phyloP scores from a whole-genome alignment of 2,113 vertebrate genomes.

The Ciconia stormi region DNA sequence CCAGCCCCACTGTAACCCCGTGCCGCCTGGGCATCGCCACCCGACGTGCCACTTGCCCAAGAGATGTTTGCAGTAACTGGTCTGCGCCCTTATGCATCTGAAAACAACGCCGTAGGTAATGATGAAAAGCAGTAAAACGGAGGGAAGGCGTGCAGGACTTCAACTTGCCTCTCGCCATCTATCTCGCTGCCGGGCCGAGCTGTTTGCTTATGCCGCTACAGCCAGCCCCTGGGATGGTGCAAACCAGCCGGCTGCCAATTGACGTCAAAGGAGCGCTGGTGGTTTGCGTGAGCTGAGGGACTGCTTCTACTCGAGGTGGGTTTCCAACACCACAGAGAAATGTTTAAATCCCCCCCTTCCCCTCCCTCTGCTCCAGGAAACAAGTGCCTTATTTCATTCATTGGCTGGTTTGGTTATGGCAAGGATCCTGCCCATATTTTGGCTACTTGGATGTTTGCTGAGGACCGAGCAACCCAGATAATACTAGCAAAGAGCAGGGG shows the following conservation, averaged over 20 bases:
- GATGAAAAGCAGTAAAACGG: fast-evolving
- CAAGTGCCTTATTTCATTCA: constrained; percentile 44
- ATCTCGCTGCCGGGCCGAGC: fast-evolving
- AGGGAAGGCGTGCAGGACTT: background rate
- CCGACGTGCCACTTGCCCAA: fast-evolving
- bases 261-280: constrained; percentile 16
- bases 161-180: fast-evolving
- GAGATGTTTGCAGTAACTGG: background rate
- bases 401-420: constrained; percentile 33
- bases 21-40: fast-evolving
- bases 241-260: background rate
- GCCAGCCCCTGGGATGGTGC: background rate
- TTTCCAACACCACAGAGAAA: constrained; percentile 38
- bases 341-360: background rate
- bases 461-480: background rate
- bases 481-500: background rate
- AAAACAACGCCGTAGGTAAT: background rate
- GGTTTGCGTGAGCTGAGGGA: constrained; percentile 10
- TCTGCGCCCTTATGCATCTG: background rate
- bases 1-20: fast-evolving
- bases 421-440: constrained; percentile 33
- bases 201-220: background rate
- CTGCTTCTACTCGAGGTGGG: constrained; percentile 23
- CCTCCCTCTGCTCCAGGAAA: constrained; percentile 7
- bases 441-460: constrained; percentile 37